Conservation (phyloP, 1,140 invertebrate species). For the Sitobion miscanthi region DNA sequence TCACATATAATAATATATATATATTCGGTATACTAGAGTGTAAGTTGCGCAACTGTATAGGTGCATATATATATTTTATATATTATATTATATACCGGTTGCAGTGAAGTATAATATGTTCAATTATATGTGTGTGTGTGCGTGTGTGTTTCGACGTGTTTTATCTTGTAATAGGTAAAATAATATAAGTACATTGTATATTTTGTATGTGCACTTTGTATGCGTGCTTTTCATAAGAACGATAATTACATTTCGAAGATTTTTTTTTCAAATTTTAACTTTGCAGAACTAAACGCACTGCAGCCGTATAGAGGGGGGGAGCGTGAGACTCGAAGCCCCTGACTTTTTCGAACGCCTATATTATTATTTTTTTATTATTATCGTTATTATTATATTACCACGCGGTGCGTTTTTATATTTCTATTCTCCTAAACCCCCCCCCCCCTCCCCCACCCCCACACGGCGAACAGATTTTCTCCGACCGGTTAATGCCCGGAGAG, state of each 20-base stretch:
- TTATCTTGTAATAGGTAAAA: neutral
- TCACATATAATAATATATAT: neutral
- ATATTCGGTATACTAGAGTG: neutral
- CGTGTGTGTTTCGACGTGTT: neutral
- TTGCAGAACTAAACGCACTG: neutral
- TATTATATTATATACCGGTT: neutral
- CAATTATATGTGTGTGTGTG: neutral
- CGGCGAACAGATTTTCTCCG: neutral
- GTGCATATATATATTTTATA: neutral
- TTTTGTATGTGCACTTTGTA: neutral
- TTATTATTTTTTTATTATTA: neutral
- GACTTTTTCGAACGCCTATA: neutral
- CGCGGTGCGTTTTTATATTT: neutral
- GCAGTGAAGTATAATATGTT: neutral
- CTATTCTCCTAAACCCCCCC: neutral
- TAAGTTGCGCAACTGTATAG: neutral
- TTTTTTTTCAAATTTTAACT: neutral
- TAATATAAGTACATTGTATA: neutral
- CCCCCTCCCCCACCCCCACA: neutral
- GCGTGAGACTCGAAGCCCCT: neutral
- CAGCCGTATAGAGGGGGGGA: neutral
- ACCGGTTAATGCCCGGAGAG: conserved; percentile 36
- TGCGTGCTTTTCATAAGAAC: neutral
- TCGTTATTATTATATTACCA: neutral
- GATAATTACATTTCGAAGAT: neutral